Evolutionary conservation across 2,888 invertebrate genomes (phyloP), one percentile per base, ranked within the genome.

Genomic region (Melolontha melolontha): DNA sequence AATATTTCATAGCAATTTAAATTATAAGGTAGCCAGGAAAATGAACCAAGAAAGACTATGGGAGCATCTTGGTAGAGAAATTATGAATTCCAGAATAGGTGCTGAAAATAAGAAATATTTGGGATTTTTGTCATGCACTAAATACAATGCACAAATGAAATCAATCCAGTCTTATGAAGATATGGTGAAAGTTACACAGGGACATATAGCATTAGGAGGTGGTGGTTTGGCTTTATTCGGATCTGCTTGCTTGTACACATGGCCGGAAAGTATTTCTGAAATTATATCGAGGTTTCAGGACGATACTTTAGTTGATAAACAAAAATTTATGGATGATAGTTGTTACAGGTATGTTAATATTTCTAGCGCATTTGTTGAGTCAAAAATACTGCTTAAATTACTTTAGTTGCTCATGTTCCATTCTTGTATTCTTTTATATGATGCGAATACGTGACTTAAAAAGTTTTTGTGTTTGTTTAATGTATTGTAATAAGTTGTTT

Each of bases 181-280:
- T 79, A 89, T 91, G 34, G 84, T 90, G 75, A 86, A 87, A 1
- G 85, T 91, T 72, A 90, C 92, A 6, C 89, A 91, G 79, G 95
- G 91, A 0, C 92, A 96, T 81, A 93, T 93, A n/a, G 96, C 97
- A 0, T 85, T 97, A 67, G 97, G 97, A 42, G 93, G 94, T 12
- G 97, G 97, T 27, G 96, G 96, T 0, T 84, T 98, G 69, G 97
- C 97, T 6, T 84, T 97, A 11, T 94, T 97, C 80, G 96, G 97
- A 6, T 93, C 94, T 0, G 96, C 92, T 0, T 95, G 93, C 79
- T 87, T 97, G 59, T 94, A 95, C 80, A 93, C 95, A 1, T 97
- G 97, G 97, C 95, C 97, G 1, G 87, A 87, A 29, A 83, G 81
- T 51, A 84, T 94, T 69, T 85, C 88, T 5, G 90, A 95, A 74